Evolutionary conservation across 2,113 vertebrate species (phyloP), one percentile per base, ranked within the genome.

Genomic region (Chroicocephalus ridibundus): DNA sequence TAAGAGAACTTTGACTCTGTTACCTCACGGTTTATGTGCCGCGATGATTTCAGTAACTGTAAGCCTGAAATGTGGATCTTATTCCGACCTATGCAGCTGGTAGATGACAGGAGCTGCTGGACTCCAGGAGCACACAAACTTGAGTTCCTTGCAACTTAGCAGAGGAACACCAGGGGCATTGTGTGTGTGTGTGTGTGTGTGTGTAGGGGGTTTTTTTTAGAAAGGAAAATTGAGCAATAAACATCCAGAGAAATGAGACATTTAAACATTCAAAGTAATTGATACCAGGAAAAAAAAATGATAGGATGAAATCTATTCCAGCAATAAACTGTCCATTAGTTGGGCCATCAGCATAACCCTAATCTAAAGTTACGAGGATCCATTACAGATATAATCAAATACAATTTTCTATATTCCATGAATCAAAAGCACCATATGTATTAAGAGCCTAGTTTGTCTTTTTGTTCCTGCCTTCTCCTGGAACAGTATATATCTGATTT

Each of bases 221-320:
- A 90, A 96, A 97, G 86, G 86, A 92, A 97, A 97, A 97, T 85
- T 70, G 94, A 95, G 93, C 97, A 96, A 97, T 97, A 98, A 96
- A 97, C 97, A 96, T 94, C 91, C 79, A 90, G 94, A 96, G 95
- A 96, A 98, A 97, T 97, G 88, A 87, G 89, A 91, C 78, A 84
- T 97, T 98, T 97, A 97, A 97, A 70, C 92, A 96, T 97, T 96
- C 89, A 92, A 86, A 96, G 94, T 97, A 97, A 98, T 97, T 97
- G 97, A 97, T 97, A 94, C 68, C 76, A 60, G 95, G 86, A 93
- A 95, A 94, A 94, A 95, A 96, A 95, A 81, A 87, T 57, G 97
- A 95, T 93, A 26, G 84, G 75, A 95, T 92, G 90, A 91, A 97
- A 96, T 97, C 94, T 94, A 88, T 84, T 92, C 78, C 92, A 49